Conservation (phyloP, 2,888 invertebrate species). For the Nycteola revayana region DNA sequence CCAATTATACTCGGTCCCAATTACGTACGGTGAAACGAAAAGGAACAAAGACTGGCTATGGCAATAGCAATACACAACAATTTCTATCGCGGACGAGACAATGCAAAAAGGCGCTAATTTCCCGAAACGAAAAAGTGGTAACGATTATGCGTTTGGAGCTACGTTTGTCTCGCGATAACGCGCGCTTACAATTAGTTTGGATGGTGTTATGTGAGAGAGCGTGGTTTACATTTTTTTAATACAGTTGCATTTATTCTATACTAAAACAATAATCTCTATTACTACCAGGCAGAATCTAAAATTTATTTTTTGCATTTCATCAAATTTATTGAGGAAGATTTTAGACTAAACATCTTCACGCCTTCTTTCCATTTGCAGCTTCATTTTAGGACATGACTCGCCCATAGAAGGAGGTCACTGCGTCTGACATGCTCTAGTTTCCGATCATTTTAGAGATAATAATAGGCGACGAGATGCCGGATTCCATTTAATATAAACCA, state of each 20-base stretch:
- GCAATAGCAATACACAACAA: constrained; percentile 47
- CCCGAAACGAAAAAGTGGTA: constrained; percentile 78
- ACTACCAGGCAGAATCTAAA: too few relatives aligned
- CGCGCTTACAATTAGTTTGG: constrained; percentile 78
- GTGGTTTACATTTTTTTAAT: not conserved
- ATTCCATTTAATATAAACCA: too few relatives aligned
- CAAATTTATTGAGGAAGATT: too few relatives aligned
- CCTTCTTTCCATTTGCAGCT: too few relatives aligned
- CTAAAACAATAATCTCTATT: too few relatives aligned
- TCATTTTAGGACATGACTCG: too few relatives aligned
- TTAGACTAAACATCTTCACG: too few relatives aligned
- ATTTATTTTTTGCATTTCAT: too few relatives aligned
- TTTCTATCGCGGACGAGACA: constrained; percentile 60
- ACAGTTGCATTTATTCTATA: not conserved
- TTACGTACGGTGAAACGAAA: constrained; percentile 31
- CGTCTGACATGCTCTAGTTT: too few relatives aligned
- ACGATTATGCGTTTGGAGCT: constrained; percentile 79
- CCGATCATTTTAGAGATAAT: too few relatives aligned
- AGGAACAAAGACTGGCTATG: constrained; percentile 32
- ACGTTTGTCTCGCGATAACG: constrained; percentile 82
- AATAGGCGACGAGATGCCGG: too few relatives aligned
- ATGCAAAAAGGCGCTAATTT: constrained; percentile 82
- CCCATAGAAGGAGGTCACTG: too few relatives aligned
- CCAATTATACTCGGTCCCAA: constrained; percentile 34
- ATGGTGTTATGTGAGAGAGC: constrained; percentile 45